Conservation (phyloP, 2,113 vertebrate species). For the Zonotrichia leucophrys region DNA sequence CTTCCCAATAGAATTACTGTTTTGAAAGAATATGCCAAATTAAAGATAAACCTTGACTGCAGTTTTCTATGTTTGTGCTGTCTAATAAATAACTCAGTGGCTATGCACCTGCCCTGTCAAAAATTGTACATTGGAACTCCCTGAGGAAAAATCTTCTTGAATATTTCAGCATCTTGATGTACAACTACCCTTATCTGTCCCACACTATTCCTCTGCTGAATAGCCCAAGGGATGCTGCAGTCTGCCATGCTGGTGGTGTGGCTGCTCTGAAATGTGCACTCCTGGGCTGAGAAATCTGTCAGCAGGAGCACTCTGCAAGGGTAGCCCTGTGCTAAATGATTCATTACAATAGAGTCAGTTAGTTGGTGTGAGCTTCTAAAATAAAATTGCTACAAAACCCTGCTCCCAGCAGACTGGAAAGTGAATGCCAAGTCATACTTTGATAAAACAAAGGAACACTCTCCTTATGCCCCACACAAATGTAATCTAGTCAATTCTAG, state of each 20-base stretch:
- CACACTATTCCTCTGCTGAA: neutral
- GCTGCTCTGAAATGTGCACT: neutral
- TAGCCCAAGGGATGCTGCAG: neutral
- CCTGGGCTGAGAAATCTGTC: neutral
- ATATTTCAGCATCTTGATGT: conserved; percentile 43
- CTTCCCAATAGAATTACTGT: neutral
- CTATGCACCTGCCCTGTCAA: conserved; percentile 11
- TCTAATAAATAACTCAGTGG: conserved; percentile 54
- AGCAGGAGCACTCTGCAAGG: neutral
- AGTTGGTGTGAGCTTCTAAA: neutral
- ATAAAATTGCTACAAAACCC: neutral
- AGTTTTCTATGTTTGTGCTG: neutral
- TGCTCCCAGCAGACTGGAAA: neutral
- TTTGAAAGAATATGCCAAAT: neutral
- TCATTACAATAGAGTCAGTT: neutral
- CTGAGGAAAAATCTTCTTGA: conserved; percentile 26
- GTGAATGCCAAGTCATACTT: neutral
- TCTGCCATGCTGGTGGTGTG: neutral
- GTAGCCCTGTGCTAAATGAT: neutral
- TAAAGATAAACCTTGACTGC: conserved; percentile 3
- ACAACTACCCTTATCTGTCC: neutral
- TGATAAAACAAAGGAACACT: neutral
- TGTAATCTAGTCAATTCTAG: neutral
- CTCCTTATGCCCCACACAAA: neutral
- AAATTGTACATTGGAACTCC: neutral